Conservation (phyloP, 2,797 vertebrate genomes). For the Microctenopoma steveboyesi region DNA sequence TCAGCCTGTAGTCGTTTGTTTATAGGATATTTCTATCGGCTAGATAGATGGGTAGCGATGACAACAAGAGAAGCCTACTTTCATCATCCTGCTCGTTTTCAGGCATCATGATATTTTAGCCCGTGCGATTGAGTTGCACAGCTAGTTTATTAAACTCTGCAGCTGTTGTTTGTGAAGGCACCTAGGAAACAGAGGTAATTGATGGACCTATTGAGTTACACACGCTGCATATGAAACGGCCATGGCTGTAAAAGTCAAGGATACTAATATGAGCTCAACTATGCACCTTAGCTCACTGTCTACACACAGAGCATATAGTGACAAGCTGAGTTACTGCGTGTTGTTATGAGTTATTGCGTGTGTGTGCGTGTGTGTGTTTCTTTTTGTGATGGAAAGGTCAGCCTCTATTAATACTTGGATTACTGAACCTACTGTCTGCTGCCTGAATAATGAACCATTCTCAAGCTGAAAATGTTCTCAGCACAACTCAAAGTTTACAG, state of each 20-base stretch:
- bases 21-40: neutral
- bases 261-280: conserved; percentile 59
- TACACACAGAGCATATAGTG: conserved; percentile 38
- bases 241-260: conserved; percentile 63
- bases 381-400: conserved; percentile 56
- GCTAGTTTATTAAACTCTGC: conserved; percentile 80
- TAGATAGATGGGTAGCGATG: conserved; percentile 25
- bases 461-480: conserved; percentile 3
- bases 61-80: conserved; percentile 57
- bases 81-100: conserved; percentile 62
- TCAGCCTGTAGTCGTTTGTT: neutral
- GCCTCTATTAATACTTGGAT: conserved; percentile 54
- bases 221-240: conserved; percentile 64
- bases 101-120: conserved; percentile 65
- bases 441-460: conserved; percentile 1
- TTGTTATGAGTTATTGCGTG: conserved; percentile 30
- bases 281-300: conserved; percentile 37
- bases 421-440: conserved; percentile 20
- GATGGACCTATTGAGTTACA: conserved; percentile 83
- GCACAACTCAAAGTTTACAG: neutral
- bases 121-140: conserved; percentile 65
- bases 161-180: conserved; percentile 87
- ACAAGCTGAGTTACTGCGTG: conserved; percentile 46
- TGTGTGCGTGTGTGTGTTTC: conserved; percentile 9
- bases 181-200: conserved; percentile 86